Evolutionary conservation across 2,113 vertebrate species (phyloP).

Genomic region (Pan troglodytes): NHGRI_mPanTro3-v2.1_pri NC_072415.2:19871001-19871500

Average conservation of each 20-base stretch:
- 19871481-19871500: rapidly evolving
- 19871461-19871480: too few species aligned
- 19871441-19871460: background rate
- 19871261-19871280: background rate
- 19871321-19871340: background rate
- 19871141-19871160: too few species aligned
- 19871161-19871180: background rate
- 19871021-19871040: too few species aligned
- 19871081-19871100: too few species aligned
- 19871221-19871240: background rate
- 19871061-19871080: too few species aligned
- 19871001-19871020: too few species aligned
- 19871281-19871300: background rate
- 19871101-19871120: too few species aligned
- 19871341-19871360: background rate
- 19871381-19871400: background rate
- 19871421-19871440: background rate
- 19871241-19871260: background rate
- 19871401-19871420: too few species aligned
- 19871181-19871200: background rate
- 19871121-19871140: too few species aligned
- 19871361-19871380: background rate
- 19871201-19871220: background rate
- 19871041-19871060: too few species aligned
- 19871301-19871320: background rate